Base-by-base conservation (phyloP, 2,888 invertebrate species). In the Zeuzera pyrina region DNA sequence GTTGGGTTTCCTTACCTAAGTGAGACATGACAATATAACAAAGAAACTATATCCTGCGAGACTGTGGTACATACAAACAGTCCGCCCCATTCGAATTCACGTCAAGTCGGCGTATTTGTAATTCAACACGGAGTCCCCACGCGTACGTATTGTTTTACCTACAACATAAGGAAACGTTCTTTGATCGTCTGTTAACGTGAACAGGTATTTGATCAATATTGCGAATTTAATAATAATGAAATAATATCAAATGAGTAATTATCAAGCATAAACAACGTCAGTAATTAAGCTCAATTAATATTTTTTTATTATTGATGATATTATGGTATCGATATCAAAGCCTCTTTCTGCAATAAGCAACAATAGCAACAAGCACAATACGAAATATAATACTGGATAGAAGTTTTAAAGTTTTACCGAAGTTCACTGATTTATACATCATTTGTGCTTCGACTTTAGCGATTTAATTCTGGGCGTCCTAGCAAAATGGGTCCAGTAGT, bases 91-190 rank as follows among this genome's bases (percentile, higher is more conserved):
- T 77, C 65, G 70, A 71, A 78, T 81, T 79, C 79, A 70, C 63
- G 69, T 71, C 77, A 67, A 72, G 74, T 68, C 58, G 36, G 36
- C 68, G 68, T 74, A 74, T 74, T 78, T 83, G 77, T 79, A 77
- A 83, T 83, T 81, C 81, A 76, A 78, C 67, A 58, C 71, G 60
- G 52, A 52, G 63, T 63, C 68, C 57, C 68, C 49, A 43, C 52
- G 57, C 54, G 63, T 64, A 58, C 58, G 65, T 76, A 78, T 78
- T 81, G 81, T 81, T 78, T 81, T 69, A 77, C 67, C 66, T 64
- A 63, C 56, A 35, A 39, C 47, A 55, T 60, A 52, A 53, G 53
- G 47, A 42, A 39, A 43, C 43, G 49, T 52, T 49, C 49, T 47
- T 43, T 38, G 38, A 12, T 28, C 28, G 28, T 28, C 15, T 15